phyloP scores from a whole-genome alignment of 1,140 invertebrate genomes.

The Rhyacophila brunnea region DNA sequence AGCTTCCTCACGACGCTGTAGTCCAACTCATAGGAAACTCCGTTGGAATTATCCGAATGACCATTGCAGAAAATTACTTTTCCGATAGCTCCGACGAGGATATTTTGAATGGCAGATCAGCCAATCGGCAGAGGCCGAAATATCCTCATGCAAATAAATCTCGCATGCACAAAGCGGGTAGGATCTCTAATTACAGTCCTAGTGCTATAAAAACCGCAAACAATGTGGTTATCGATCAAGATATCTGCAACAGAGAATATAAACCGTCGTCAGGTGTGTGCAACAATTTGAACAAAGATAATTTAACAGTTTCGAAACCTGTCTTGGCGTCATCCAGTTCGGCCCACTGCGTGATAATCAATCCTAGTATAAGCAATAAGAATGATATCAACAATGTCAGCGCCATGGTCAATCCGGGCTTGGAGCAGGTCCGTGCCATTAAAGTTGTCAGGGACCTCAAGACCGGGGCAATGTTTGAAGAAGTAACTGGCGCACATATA shows the following conservation, averaged over 20 bases:
- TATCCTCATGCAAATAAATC: conserved; percentile 30
- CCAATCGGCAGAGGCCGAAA: conserved; percentile 23
- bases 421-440: conserved; percentile 53
- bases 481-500: conserved; percentile 34
- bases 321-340: conserved; percentile 9
- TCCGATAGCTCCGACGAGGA: conserved; percentile 63
- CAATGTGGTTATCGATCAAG: conserved; percentile 27
- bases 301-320: conserved; percentile 5
- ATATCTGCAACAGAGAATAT: conserved; percentile 22
- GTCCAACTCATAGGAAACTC: conserved; percentile 86
- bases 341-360: conserved; percentile 29
- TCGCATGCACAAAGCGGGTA: conserved; percentile 25
- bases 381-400: conserved; percentile 46
- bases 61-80: conserved; percentile 87
- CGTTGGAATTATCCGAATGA: conserved; percentile 71
- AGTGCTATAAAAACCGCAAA: conserved; percentile 31
- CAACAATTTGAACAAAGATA: conserved; percentile 1
- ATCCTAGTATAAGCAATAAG: conserved; percentile 31
- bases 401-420: conserved; percentile 44
- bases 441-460: conserved; percentile 50
- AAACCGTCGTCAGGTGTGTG: conserved; percentile 15
- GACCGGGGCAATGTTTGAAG: conserved; percentile 54
- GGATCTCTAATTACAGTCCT: conserved; percentile 25
- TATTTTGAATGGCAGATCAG: conserved; percentile 24
- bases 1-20: conserved; percentile 88